Evolutionary conservation across 2,797 vertebrate genomes (phyloP).

Genomic region (Brachymystax lenok): DNA sequence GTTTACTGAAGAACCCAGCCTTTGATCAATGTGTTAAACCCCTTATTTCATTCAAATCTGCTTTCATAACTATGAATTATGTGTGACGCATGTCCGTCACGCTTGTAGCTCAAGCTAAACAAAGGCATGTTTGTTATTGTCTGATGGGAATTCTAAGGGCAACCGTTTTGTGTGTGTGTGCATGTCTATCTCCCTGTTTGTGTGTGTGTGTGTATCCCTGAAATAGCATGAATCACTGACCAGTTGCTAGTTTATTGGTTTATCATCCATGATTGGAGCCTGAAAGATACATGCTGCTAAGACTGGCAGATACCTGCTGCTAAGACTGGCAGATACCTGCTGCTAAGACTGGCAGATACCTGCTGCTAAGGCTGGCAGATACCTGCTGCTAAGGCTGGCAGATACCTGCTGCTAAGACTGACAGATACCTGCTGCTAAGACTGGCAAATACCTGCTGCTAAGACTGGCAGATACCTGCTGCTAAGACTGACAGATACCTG

Average conservation of each 20-base stretch:
- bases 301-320: too few relatives aligned
- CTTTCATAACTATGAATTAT: not conserved
- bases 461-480: too few relatives aligned
- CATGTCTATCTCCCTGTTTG: not conserved
- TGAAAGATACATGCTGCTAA: too few relatives aligned
- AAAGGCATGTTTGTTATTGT: not conserved
- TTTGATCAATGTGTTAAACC: not conserved
- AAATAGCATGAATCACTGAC: conserved; percentile 12
- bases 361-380: too few relatives aligned
- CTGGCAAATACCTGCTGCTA: too few relatives aligned
- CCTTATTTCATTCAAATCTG: not conserved
- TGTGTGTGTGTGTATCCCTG: too few relatives aligned
- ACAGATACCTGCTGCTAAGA: too few relatives aligned
- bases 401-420: too few relatives aligned
- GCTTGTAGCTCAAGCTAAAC: not conserved
- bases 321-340: too few relatives aligned
- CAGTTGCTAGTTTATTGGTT: conserved; percentile 22
- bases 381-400: too few relatives aligned
- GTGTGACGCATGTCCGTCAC: not conserved
- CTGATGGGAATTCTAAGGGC: not conserved
- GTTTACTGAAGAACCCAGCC: not conserved
- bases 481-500: too few relatives aligned
- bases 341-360: too few relatives aligned
- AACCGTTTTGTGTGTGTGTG: not conserved
- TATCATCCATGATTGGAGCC: conserved; percentile 25